phyloP scores from a whole-genome alignment of 2,113 vertebrate species.

The Procavia capensis region DNA sequence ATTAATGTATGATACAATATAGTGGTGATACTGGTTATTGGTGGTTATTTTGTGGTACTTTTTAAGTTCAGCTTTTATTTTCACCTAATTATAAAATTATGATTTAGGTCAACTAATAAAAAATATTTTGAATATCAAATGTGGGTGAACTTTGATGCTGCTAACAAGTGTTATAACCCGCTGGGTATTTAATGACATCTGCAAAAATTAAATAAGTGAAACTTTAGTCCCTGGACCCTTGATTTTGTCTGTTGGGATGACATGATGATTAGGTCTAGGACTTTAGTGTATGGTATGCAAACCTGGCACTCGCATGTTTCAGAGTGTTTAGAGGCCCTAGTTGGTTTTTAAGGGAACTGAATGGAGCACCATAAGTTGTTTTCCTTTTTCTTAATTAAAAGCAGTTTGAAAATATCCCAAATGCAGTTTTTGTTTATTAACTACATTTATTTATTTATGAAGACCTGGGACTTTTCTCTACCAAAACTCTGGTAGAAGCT shows the following conservation, averaged over 20 bases:
- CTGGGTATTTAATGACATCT: slow-evolving; percentile 22
- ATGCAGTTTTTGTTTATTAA: slow-evolving; percentile 36
- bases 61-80: slow-evolving; percentile 52
- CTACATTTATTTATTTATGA: slow-evolving; percentile 65
- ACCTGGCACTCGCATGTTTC: background rate
- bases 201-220: slow-evolving; percentile 42
- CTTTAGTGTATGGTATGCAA: background rate
- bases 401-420: slow-evolving; percentile 31
- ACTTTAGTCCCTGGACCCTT: background rate
- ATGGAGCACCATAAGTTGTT: background rate
- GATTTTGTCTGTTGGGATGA: background rate
- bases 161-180: background rate
- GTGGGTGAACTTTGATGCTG: background rate
- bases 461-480: slow-evolving; percentile 99
- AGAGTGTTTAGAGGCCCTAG: background rate
- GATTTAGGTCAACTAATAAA: background rate
- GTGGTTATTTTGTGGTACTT: background rate
- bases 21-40: background rate
- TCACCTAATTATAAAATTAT: slow-evolving; percentile 14
- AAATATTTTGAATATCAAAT: slow-evolving; percentile 30
- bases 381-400: background rate
- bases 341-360: background rate
- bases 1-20: background rate
- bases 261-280: background rate
- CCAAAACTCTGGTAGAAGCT: slow-evolving; percentile 98